phyloP scores from a whole-genome alignment of 2,113 vertebrate species.

The Sula dactylatra region DNA sequence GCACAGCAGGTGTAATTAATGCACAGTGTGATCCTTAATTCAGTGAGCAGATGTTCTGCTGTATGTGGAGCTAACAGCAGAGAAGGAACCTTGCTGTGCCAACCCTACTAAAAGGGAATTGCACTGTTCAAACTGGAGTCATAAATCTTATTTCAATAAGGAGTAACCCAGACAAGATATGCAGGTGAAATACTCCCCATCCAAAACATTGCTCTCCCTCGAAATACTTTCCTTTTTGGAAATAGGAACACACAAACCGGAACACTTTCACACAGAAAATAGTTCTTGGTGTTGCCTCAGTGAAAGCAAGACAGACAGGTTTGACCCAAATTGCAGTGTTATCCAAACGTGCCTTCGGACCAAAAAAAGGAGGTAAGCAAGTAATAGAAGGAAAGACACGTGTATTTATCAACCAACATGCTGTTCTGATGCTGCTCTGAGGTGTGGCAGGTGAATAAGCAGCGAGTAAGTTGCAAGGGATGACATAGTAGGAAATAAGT shows the following conservation, averaged over 20 bases:
- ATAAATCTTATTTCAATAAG: background rate
- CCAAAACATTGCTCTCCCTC: background rate
- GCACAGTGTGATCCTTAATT: conserved; percentile 28
- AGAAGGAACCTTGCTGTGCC: background rate
- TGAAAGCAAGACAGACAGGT: background rate
- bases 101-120: background rate
- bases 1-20: conserved; percentile 55
- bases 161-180: background rate
- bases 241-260: background rate
- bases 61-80: background rate
- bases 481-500: rapidly evolving
- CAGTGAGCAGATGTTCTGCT: conserved; percentile 50
- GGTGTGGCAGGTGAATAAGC: background rate
- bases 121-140: background rate
- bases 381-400: rapidly evolving
- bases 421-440: background rate
- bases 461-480: background rate
- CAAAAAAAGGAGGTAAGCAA: background rate
- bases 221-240: background rate
- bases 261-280: background rate
- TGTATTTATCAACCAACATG: background rate
- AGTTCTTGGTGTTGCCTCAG: background rate
- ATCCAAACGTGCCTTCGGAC: background rate
- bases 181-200: background rate
- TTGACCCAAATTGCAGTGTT: background rate